Evolutionary conservation across 2,797 vertebrate genomes (phyloP), one percentile per base, ranked within the genome.

Genomic region (Macroramphosus scolopax): DNA sequence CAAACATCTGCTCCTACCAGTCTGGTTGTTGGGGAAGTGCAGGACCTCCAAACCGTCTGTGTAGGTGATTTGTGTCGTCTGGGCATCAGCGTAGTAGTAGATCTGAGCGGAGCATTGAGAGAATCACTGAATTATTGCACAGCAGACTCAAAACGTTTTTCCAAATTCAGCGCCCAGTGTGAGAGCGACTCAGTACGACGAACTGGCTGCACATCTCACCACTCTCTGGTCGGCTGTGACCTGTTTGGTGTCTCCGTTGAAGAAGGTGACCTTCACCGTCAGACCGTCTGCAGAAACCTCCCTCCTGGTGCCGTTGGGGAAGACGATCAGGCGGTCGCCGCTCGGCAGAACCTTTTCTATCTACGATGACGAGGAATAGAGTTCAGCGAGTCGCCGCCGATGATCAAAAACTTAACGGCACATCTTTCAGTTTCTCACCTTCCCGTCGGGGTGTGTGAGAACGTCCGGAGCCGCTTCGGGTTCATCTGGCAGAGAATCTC

Each of bases 161-260:
- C n/a, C n/a, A n/a, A n/a, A n/a, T n/a, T n/a, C n/a, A n/a, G n/a
- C n/a, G n/a, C n/a, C n/a, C n/a, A n/a, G n/a, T n/a, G n/a, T n/a
- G n/a, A n/a, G n/a, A n/a, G n/a, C n/a, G 20, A 3, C 6, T 22
- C 20, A 22, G 3, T 6, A 22, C 3, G 20, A 22, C 28, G 8
- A 9, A 29, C 11, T 4, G 11, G 28, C 28, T 29, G 8, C 40
- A 28, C 1, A 13, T 79, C 95, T 47, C 87, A 98, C 96, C 92
- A 97, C 94, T 81, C 92, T 92, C 68, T 94, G 91, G 75, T 98
- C 96, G 0, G 92, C 92, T 82, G 91, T 89, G 59, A 96, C 57
- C 69, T 94, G 91, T 63, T 98, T 98, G 44, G 94, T 89, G 36
- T 99, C 97, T 4, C 96, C 94, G 8, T 99, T 99, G 72, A 98